Percentiles rank a stretch among this genome's conserved stretches.
phyloP scores from a whole-genome alignment of 2,888 invertebrate species.

The Drosophila leonis region DNA sequence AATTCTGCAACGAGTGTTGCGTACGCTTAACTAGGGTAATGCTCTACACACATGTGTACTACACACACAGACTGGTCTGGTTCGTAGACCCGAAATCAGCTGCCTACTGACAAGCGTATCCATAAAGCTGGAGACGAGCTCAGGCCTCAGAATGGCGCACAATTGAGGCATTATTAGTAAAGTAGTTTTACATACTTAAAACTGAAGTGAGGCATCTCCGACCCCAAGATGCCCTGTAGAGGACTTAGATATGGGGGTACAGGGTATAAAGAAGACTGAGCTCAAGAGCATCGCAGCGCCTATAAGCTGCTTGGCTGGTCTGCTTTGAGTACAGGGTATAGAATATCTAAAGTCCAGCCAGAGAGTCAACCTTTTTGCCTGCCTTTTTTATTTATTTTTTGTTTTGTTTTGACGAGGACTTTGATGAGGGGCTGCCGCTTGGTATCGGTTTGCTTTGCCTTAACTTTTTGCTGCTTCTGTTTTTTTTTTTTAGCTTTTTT shows the following conservation, averaged over 20 bases:
- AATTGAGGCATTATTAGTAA: conserved; percentile 82
- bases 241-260: too few relatives aligned
- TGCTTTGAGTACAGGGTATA: conserved; percentile 20
- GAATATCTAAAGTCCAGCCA: not conserved
- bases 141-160: conserved; percentile 63
- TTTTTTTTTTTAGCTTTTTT: conserved; percentile 9
- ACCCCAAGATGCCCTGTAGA: conserved; percentile 9
- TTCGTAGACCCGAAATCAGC: conserved; percentile 30
- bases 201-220: conserved; percentile 1
- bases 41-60: conserved; percentile 30
- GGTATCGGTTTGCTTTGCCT: conserved; percentile 28
- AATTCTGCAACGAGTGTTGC: conserved; percentile 34
- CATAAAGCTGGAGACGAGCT: conserved; percentile 40
- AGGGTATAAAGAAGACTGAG: too few relatives aligned
- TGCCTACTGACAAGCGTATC: conserved; percentile 10
- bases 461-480: conserved; percentile 32
- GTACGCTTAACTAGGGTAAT: conserved; percentile 67
- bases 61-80: conserved; percentile 9
- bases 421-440: conserved; percentile 62
- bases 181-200: conserved; percentile 71
- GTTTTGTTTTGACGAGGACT: conserved; percentile 43
- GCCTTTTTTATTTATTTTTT: conserved; percentile 37
- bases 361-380: conserved; percentile 42
- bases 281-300: not conserved
- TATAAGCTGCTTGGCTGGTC: not conserved